Evolutionary conservation across 2,797 vertebrate species (phyloP), one percentile per base, ranked within the genome.

Genomic region (Macropodus opercularis): DNA sequence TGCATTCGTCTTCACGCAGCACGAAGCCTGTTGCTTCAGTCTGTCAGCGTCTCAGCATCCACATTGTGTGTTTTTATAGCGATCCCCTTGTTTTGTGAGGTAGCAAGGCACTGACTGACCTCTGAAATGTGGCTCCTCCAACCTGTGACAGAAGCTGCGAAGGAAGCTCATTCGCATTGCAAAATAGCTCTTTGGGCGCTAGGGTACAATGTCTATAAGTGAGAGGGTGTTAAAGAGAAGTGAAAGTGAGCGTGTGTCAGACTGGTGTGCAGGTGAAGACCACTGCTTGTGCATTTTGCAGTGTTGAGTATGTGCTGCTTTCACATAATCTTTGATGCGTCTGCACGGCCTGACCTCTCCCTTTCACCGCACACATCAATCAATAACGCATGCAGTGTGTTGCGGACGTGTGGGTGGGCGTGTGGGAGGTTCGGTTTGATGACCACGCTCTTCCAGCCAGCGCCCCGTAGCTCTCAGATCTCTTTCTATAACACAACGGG

Each of bases 121-220:
- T 64, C 51, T 15, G 39, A 56, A 26, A 39, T 42, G 60, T 53
- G 66, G 56, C 71, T 66, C 59, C 60, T 77, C 47, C 21, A 3
- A 56, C 58, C 63, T 6, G 13, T 66, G 65, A 67, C 67, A 63
- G 50, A 24, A 21, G 49, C 47, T 64, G 24, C 43, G 21, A 3
- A 43, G 34, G 58, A 73, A 52, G 23, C 63, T 70, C 67, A 72
- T 84, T 83, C 3, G 21, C 73, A 75, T 64, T 73, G 58, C 55
- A 76, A 65, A 83, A 58, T 58, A 64, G 22, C 41, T 66, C 27
- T 19, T 14, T 2, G 40, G 23, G 40, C 51, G n/a, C 5, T 5
- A 3, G 2, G 1, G 29, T 68, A 4, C 29, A 12, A 31, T 31
- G 24, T 47, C 14, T 12, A 14, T 12, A 3, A 14, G 18, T 7